Evolutionary conservation across 37 sponge, comb jelly and placozoan species (phyloP).

Genomic region (Oopsacas minuta): DNA sequence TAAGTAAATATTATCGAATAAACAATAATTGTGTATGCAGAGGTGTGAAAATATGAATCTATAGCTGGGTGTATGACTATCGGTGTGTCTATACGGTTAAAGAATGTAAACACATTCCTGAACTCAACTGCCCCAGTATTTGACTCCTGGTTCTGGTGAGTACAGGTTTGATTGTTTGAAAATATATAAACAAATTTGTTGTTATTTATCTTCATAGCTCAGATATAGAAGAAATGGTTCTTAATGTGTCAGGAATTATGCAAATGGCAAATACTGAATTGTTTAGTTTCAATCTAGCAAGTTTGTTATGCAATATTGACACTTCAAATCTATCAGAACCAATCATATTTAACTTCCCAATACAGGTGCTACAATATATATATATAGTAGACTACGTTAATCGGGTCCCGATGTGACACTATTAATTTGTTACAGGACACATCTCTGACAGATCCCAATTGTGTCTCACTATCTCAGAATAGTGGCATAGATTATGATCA

Average conservation of each 20-base stretch:
- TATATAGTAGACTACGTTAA: too few relatives aligned
- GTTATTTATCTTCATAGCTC: too few relatives aligned
- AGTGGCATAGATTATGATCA: background rate
- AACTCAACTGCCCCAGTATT: background rate
- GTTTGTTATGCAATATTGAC: background rate
- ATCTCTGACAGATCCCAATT: background rate
- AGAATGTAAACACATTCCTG: background rate
- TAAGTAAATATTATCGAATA: background rate
- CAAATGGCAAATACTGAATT: background rate
- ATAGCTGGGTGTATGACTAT: background rate
- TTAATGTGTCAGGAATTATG: background rate
- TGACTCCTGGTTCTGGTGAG: constrained; percentile 8
- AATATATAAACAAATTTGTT: too few relatives aligned
- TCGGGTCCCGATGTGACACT: too few relatives aligned
- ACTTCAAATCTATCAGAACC: background rate
- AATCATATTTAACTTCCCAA: background rate
- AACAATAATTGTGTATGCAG: background rate
- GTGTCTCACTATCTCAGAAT: background rate
- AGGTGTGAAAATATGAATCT: background rate
- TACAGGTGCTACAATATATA: too few relatives aligned
- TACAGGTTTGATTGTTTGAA: too few relatives aligned
- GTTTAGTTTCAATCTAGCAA: background rate
- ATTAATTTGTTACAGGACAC: background rate
- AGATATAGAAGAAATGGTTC: background rate
- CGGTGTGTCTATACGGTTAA: background rate